These are phyloP conservation scores for Rhopalosiphum padi DNA, from an alignment of 1,140 invertebrate species.

Conservation along the genomic window DNA sequence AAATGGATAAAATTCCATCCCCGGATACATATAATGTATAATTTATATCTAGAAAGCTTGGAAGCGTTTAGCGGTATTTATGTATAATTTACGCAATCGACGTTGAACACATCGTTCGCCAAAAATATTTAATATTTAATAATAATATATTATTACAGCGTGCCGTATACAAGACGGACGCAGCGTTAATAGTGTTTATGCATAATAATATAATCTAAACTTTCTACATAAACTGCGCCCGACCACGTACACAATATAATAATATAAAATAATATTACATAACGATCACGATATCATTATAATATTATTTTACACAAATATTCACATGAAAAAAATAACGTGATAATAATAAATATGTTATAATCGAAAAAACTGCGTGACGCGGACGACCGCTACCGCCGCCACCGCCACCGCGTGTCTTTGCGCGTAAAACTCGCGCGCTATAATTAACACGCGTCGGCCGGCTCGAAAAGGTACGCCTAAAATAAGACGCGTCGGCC, in stretches of 20 bases:
- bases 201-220: not conserved
- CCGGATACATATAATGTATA: not conserved
- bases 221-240: not conserved
- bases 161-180: not conserved
- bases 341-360: not conserved
- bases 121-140: not conserved
- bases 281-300: not conserved
- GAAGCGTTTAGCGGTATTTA: not conserved
- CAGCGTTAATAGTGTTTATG: too few species aligned
- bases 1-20: not conserved
- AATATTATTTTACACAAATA: not conserved
- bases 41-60: not conserved
- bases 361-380: not conserved
- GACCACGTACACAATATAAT: not conserved
- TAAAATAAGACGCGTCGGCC: conserved; percentile 25
- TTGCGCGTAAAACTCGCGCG: not conserved
- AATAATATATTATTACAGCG: not conserved
- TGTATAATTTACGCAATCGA: not conserved
- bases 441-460: conserved; percentile 5
- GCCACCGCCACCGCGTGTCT: not conserved
- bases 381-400: not conserved
- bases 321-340: not conserved
- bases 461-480: conserved; percentile 30
- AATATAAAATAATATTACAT: not conserved
- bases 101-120: not conserved